Conservation (phyloP, 2,113 vertebrate genomes). For the Procavia capensis region DNA sequence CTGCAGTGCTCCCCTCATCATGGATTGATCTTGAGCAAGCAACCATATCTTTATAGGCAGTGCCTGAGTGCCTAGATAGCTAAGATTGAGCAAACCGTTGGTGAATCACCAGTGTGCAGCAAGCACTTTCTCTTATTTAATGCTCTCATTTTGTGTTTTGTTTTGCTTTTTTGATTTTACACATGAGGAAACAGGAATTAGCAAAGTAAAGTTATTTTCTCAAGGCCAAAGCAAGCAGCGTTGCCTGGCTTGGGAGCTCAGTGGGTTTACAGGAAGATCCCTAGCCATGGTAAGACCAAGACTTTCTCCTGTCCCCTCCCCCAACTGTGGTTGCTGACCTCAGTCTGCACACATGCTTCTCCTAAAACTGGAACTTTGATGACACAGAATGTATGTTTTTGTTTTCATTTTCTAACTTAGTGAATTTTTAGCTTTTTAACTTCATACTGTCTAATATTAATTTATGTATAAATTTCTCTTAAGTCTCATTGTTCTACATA, state of each 20-base stretch:
- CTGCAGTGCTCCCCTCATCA: neutral
- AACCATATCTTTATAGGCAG: neutral
- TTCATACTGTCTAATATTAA: neutral
- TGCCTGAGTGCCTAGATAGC: neutral
- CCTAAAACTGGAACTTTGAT: neutral
- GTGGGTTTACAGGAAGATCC: neutral
- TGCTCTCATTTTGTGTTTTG: too few relatives aligned
- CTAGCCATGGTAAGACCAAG: neutral
- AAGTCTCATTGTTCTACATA: neutral
- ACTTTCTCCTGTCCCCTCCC: too few relatives aligned
- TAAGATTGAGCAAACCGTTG: constrained; percentile 37
- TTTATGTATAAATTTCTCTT: neutral
- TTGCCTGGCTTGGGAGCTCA: neutral
- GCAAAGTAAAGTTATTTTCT: constrained; percentile 26
- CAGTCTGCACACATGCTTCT: neutral
- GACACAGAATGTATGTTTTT: rapidly evolving
- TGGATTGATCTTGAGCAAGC: neutral
- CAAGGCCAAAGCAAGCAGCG: neutral
- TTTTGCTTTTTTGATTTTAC: constrained; percentile 59
- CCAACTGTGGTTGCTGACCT: neutral
- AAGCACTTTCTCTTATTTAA: constrained; percentile 31
- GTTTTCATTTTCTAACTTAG: neutral
- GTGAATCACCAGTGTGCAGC: neutral
- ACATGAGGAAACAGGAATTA: constrained; percentile 40
- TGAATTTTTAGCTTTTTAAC: neutral